These are phyloP conservation scores for Peromyscus eremicus DNA, from an alignment of 2,797 vertebrate species.

Conservation along the genomic window DNA sequence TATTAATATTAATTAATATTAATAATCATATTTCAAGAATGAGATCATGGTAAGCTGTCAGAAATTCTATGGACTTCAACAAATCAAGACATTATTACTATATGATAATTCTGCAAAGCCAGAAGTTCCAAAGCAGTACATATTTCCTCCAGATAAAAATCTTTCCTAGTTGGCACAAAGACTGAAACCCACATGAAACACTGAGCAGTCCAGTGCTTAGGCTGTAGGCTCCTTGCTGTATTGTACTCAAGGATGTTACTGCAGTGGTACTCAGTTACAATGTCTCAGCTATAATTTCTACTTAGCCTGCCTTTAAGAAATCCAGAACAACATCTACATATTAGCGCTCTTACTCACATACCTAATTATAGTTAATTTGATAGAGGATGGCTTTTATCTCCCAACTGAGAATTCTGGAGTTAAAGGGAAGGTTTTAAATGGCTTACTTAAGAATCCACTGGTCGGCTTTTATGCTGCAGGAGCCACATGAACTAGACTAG, in stretches of 20 bases:
- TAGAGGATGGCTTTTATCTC: conserved; percentile 52
- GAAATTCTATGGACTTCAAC: neutral
- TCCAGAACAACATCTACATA: neutral
- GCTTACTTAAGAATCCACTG: conserved; percentile 43
- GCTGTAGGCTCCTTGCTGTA: neutral
- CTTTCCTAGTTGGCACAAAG: conserved; percentile 15
- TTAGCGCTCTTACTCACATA: conserved; percentile 51
- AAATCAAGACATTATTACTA: conserved; percentile 7
- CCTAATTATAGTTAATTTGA: conserved; percentile 54
- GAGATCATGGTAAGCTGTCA: neutral
- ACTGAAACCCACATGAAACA: neutral
- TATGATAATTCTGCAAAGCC: neutral
- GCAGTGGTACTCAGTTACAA: neutral
- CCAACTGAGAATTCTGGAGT: conserved; percentile 55
- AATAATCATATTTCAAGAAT: conserved; percentile 51
- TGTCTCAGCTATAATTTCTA: neutral
- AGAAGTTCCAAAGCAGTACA: conserved; percentile 35
- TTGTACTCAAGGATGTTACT: neutral
- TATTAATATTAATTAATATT: neutral
- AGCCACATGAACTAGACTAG: neutral
- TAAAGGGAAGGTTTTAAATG: conserved; percentile 25
- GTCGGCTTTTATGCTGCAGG: conserved; percentile 19
- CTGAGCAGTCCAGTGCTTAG: neutral
- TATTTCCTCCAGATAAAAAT: conserved; percentile 41
- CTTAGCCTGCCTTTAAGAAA: conserved; percentile 29